A percentile compares a stretch with the other conserved stretches of the same genome.
These are phyloP conservation scores for Nineta flava DNA, from an alignment of 2,888 invertebrate genomes.

Conservation along the genomic window DNA sequence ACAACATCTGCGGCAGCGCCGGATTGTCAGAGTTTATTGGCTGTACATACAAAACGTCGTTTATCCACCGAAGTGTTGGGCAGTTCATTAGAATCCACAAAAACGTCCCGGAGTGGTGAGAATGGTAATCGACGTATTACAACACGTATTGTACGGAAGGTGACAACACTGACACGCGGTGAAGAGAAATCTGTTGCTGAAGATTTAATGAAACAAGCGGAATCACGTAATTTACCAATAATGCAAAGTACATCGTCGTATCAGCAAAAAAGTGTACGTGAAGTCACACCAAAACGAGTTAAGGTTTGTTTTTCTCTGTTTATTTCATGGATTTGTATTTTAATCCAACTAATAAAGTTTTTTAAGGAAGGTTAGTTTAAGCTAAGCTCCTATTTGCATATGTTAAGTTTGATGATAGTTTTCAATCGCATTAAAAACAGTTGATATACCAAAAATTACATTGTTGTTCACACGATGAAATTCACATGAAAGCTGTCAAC, in stretches of 20 bases:
- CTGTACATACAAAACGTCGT: constrained; percentile 66
- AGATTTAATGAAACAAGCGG: constrained; percentile 44
- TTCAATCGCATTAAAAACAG: too few species aligned
- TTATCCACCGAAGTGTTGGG: constrained; percentile 74
- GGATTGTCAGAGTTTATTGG: constrained; percentile 45
- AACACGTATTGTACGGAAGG: constrained; percentile 72
- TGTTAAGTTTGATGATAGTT: too few species aligned
- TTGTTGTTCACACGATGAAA: too few species aligned
- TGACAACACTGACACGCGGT: constrained; percentile 74
- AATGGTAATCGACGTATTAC: constrained; percentile 70
- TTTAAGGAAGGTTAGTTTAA: too few species aligned
- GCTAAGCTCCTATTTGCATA: too few species aligned
- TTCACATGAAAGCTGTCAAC: too few species aligned
- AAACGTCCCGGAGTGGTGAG: constrained; percentile 63
- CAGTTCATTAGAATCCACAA: constrained; percentile 68
- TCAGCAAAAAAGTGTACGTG: constrained; percentile 35
- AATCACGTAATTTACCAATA: constrained; percentile 37
- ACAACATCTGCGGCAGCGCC: constrained; percentile 29
- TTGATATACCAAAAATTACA: too few species aligned
- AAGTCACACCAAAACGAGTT: constrained; percentile 51
- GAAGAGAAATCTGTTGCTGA: constrained; percentile 64
- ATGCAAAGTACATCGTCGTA: constrained; percentile 35
- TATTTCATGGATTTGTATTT: constrained; percentile 17
- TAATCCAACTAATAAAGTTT: too few species aligned
- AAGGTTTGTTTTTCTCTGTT: constrained; percentile 36